phyloP scores from a whole-genome alignment of 1,140 invertebrate genomes.

The Tetranychus cinnabarinus region DNA sequence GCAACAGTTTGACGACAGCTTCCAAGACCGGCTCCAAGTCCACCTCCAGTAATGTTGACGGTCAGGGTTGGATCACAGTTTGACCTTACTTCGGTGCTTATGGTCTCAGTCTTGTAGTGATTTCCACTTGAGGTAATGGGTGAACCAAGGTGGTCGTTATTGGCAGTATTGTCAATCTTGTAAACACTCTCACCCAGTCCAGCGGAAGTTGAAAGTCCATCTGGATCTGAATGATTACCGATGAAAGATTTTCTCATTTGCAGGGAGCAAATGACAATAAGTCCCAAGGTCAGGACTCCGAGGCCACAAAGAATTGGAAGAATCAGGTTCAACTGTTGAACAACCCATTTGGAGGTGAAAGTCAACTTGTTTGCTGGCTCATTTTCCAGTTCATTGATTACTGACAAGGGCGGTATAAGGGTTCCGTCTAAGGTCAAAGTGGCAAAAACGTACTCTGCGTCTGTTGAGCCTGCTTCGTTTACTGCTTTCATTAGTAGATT shows the following conservation, averaged over 20 bases:
- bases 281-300: not conserved
- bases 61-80: not conserved
- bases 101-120: no score
- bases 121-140: no score
- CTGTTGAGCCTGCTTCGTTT: conserved; percentile 32
- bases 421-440: conserved; percentile 33
- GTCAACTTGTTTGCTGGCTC: not conserved
- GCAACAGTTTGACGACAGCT: not conserved
- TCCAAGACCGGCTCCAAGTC: not conserved
- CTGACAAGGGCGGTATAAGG: not conserved
- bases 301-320: not conserved
- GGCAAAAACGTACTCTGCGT: conserved; percentile 51
- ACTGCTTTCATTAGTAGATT: conserved; percentile 12
- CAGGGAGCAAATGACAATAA: not conserved
- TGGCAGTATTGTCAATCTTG: not conserved
- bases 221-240: not conserved
- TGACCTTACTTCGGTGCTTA: no score
- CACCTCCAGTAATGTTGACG: no score
- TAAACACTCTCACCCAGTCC: not conserved
- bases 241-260: not conserved
- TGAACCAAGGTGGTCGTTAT: no score
- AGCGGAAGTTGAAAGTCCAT: not conserved
- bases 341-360: not conserved
- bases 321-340: not conserved
- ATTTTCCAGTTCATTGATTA: not conserved